phyloP scores from a whole-genome alignment of 2,888 invertebrate species.

The Iphiclides podalirius region DNA sequence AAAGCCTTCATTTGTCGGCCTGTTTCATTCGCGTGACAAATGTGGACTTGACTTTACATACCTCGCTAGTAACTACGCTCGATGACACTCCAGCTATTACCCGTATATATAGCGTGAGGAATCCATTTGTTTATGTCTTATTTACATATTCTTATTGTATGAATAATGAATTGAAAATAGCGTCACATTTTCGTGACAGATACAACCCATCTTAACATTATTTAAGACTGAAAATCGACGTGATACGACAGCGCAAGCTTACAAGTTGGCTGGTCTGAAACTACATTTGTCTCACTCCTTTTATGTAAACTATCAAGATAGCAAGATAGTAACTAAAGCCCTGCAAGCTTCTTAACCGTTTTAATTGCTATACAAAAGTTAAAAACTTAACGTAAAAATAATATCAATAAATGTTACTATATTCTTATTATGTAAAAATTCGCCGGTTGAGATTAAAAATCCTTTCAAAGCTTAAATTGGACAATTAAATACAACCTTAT shows the following conservation, averaged over 20 bases:
- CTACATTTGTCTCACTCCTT: no score
- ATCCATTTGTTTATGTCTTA: not conserved
- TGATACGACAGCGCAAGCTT: not conserved
- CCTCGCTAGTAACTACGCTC: slow-evolving; percentile 39
- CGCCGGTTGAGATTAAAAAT: no score
- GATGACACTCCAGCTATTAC: slow-evolving; percentile 53
- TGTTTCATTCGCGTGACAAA: slow-evolving; percentile 77
- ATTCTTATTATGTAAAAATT: no score
- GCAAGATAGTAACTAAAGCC: no score
- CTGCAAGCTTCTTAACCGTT: no score
- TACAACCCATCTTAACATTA: not conserved
- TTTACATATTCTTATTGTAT: slow-evolving; percentile 6
- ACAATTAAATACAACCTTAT: no score
- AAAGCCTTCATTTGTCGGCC: slow-evolving; percentile 80
- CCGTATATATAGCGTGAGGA: slow-evolving; percentile 21
- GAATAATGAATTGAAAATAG: not conserved
- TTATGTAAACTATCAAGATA: no score
- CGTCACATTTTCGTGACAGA: not conserved
- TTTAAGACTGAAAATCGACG: not conserved
- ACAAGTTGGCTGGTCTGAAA: not conserved
- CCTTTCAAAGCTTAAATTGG: no score
- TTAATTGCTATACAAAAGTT: no score
- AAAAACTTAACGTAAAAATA: no score
- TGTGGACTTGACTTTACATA: slow-evolving; percentile 70
- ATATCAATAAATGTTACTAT: no score